These are phyloP conservation scores for Hirtodrosophila cameraria DNA, from an alignment of 2,888 invertebrate species.

Conservation along the genomic window DNA sequence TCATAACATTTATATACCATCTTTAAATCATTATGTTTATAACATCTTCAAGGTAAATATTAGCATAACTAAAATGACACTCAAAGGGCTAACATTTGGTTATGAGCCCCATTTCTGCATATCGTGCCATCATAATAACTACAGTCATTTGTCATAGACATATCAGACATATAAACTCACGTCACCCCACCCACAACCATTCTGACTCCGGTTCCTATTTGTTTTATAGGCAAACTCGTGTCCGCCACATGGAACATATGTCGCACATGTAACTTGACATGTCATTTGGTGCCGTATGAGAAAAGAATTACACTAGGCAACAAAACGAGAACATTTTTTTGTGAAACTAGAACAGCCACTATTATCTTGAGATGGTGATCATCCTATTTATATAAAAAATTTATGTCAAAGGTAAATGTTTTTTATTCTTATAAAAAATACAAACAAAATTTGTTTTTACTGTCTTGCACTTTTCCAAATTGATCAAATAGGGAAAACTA, in stretches of 20 bases:
- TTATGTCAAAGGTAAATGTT: no score
- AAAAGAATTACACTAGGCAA: no score
- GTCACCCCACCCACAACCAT: not conserved
- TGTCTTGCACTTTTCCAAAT: no score
- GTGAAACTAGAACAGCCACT: no score
- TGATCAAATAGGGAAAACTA: no score
- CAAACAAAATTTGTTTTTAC: no score
- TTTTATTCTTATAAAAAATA: no score
- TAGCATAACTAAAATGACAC: slow-evolving; percentile 9
- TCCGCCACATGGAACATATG: slow-evolving; percentile 39
- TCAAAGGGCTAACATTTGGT: slow-evolving; percentile 4
- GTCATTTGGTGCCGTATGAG: slow-evolving; percentile 48
- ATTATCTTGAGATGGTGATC: no score
- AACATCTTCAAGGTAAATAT: not conserved
- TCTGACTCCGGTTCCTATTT: not conserved
- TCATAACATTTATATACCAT: not conserved
- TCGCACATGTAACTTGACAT: slow-evolving; percentile 46
- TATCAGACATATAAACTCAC: slow-evolving; percentile 41
- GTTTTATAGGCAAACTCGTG: slow-evolving; percentile 24
- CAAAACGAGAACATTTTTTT: no score
- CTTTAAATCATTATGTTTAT: no score
- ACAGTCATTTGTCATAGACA: slow-evolving; percentile 13
- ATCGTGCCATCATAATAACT: slow-evolving; percentile 49
- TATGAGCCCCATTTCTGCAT: not conserved
- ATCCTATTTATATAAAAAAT: no score